phyloP scores from a whole-genome alignment of 1,140 invertebrate genomes.

The Homarus americanus region DNA sequence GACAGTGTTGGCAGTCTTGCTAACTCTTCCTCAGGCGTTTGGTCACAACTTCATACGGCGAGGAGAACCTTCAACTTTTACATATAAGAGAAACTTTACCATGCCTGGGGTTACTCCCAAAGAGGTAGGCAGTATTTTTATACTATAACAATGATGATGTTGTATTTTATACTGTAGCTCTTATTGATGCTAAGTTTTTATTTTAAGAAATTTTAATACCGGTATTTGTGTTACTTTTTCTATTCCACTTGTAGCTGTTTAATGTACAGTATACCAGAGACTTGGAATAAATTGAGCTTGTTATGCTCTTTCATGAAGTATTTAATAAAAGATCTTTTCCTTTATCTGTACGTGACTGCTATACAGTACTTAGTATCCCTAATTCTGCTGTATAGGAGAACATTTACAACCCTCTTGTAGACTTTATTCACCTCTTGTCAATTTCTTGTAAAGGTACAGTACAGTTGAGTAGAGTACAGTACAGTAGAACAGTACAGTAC shows the following conservation, averaged over 20 bases:
- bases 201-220: neutral
- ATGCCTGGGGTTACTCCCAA: slow-evolving; percentile 70
- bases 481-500: no score
- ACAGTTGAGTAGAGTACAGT: no score
- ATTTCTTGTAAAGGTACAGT: no score
- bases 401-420: no score
- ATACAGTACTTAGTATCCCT: no score
- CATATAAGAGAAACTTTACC: slow-evolving; percentile 58
- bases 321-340: no score
- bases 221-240: neutral
- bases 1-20: neutral
- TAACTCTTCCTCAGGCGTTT: neutral
- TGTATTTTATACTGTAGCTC: neutral
- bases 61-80: slow-evolving; percentile 14
- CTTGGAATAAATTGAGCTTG: no score
- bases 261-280: neutral
- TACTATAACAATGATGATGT: neutral
- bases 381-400: no score
- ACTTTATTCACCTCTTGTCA: no score
- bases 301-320: no score
- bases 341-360: no score
- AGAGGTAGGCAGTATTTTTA: slow-evolving; percentile 26
- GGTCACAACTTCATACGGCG: neutral
- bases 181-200: neutral
- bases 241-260: neutral